These are phyloP conservation scores for Micoletzkya japonica DNA, from an alignment of 2,888 invertebrate species.

Conservation along the genomic window DNA sequence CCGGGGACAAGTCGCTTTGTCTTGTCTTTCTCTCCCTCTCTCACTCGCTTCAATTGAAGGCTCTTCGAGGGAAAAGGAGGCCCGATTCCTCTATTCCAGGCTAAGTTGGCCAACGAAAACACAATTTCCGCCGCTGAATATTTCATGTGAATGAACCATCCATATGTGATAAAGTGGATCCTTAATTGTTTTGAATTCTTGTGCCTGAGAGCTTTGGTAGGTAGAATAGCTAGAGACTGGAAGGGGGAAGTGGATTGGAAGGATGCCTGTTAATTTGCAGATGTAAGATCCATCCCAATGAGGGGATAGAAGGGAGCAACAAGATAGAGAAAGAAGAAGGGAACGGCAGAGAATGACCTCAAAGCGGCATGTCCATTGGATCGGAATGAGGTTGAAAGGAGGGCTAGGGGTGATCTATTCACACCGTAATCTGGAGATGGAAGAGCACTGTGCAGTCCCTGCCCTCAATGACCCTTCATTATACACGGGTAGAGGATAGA, in stretches of 20 bases:
- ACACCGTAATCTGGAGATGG: background rate
- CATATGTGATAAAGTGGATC: background rate
- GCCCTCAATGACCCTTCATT: background rate
- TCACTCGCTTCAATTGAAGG: background rate
- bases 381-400: background rate
- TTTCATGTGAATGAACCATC: too few relatives aligned
- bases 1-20: too few relatives aligned
- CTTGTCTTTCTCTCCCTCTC: too few relatives aligned
- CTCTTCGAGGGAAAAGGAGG: background rate
- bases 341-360: background rate
- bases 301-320: too few relatives aligned
- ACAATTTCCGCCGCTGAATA: too few relatives aligned
- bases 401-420: background rate
- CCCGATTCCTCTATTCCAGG: background rate
- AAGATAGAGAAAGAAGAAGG: too few relatives aligned
- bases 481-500: slow-evolving; percentile 1
- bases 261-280: too few relatives aligned
- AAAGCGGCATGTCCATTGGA: background rate
- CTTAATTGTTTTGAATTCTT: background rate
- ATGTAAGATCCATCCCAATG: too few relatives aligned
- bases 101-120: background rate
- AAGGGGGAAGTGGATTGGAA: too few relatives aligned
- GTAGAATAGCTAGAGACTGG: too few relatives aligned
- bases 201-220: background rate
- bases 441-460: background rate